Evolutionary conservation across 2,888 invertebrate genomes (phyloP), one percentile per base, ranked within the genome.

Genomic region (Abscondita cerata): DNA sequence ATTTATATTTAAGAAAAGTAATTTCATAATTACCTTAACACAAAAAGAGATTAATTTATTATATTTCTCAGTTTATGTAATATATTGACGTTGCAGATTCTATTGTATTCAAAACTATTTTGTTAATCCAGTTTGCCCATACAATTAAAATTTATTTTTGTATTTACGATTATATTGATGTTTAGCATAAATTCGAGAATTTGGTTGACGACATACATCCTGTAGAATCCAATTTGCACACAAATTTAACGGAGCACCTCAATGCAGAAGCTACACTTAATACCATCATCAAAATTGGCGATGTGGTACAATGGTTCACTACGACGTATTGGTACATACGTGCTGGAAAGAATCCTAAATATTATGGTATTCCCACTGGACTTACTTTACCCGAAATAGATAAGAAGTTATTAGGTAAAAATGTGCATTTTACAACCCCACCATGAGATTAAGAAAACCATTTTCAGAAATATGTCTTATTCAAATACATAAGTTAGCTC

Each of bases 271-370:
- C 91, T 34, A 91, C 89, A 0, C 80, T 92, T 50, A 82, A 85
- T 1, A 92, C 92, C 0, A 89, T 93, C 19, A 84, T 84, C 0
- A 89, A 91, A 74, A 81, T 91, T 9, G 85, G 87, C 5, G 86
- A 89, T 31, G 91, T 91, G 41, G 86, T 92, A 73, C 85, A 89
- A 67, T 93, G 93, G 93, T 80, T 93, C 11, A 83, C 87, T 40
- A 90, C 91, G 1, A 93, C 92, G 1, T 93, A 90, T 75, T 82
- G 93, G 1, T 89, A 88, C 75, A 87, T 92, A 12, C 81, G 93
- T 56, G 88, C 91, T 1, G 82, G 86, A 52, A 86, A 86, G 68
- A 89, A 90, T 73, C 92, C 92, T 0, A 82, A 79, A 67, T 83
- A 89, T 75, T 93, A 93, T 78, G 88, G 86, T 1, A 78, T 90